A percentile compares a stretch with the other conserved stretches of the same genome.
Evolutionary conservation across 2,113 vertebrate genomes (phyloP).

Genomic region (Climacteris rufus): DNA sequence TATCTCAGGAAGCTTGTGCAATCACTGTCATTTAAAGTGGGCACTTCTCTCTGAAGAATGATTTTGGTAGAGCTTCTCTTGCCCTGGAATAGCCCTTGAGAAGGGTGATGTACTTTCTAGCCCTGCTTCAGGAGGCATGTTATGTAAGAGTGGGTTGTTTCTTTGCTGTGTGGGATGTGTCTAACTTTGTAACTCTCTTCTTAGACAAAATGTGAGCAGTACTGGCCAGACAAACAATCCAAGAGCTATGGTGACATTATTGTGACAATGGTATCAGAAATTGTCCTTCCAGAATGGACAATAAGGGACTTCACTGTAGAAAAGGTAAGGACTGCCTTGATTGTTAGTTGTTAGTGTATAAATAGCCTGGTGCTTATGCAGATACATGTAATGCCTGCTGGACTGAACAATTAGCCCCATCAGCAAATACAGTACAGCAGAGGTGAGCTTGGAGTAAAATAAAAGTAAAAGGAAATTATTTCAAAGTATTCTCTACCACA

Average conservation of each 20-base stretch:
- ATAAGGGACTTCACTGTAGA: constrained; percentile 89
- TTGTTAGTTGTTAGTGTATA: not conserved
- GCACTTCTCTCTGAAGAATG: not conserved
- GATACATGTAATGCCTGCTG: not conserved
- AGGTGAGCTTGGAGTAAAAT: not conserved
- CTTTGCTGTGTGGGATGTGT: not conserved
- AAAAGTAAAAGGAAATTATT: not conserved
- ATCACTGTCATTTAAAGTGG: fast-evolving
- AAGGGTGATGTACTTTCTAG: not conserved
- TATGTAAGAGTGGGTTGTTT: not conserved
- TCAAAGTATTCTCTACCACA: not conserved
- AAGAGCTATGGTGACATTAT: constrained; percentile 79
- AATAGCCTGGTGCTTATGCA: not conserved
- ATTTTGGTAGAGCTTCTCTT: not conserved
- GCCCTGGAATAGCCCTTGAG: not conserved
- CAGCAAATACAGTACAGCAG: not conserved
- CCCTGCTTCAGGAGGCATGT: not conserved
- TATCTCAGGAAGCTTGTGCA: not conserved
- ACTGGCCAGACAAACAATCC: constrained; percentile 83
- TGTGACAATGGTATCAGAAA: constrained; percentile 81
- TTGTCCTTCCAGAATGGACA: constrained; percentile 89
- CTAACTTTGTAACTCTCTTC: not conserved
- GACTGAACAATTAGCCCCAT: not conserved
- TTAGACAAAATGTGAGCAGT: constrained; percentile 95
- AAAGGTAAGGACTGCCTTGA: constrained; percentile 74